A percentile compares a stretch with the other conserved stretches of the same genome.
Conservation (phyloP, 2,888 invertebrate genomes). For the Malacosoma neustria region DNA sequence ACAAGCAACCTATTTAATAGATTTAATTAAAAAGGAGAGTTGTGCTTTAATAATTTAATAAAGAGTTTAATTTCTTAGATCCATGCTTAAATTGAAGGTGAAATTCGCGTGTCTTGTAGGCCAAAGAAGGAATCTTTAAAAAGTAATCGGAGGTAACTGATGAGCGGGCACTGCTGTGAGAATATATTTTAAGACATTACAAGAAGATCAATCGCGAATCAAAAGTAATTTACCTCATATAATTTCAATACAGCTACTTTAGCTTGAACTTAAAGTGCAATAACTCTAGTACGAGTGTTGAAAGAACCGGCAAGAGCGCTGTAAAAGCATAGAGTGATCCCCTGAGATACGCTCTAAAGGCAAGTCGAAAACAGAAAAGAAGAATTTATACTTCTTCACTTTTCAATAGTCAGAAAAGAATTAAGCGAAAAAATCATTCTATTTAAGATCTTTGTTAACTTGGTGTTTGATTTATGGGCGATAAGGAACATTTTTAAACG, state of each 20-base stretch:
- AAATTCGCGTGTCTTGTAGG: slow-evolving; percentile 24
- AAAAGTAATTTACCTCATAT: slow-evolving; percentile 24
- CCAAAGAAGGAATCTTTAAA: slow-evolving; percentile 26
- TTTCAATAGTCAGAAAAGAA: slow-evolving; percentile 8
- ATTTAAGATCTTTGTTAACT: slow-evolving; percentile 50
- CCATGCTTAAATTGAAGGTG: slow-evolving; percentile 42
- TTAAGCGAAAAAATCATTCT: slow-evolving; percentile 53
- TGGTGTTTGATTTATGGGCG: slow-evolving; percentile 42
- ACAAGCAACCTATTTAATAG: slow-evolving; percentile 51
- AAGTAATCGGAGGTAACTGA: slow-evolving; percentile 19
- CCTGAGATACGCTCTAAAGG: slow-evolving; percentile 45
- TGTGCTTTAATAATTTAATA: slow-evolving; percentile 31
- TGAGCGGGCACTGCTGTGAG: slow-evolving; percentile 21
- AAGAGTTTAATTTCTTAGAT: slow-evolving; percentile 19
- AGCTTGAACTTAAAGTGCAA: slow-evolving; percentile 50
- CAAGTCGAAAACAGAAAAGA: slow-evolving; percentile 41
- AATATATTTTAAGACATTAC: slow-evolving; percentile 62
- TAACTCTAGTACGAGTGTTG: slow-evolving; percentile 47
- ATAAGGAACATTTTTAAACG: slow-evolving; percentile 50
- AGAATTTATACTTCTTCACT: not conserved
- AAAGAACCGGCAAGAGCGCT: slow-evolving; percentile 37
- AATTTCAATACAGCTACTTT: slow-evolving; percentile 25
- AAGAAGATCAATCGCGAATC: slow-evolving; percentile 44
- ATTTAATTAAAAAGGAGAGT: slow-evolving; percentile 41
- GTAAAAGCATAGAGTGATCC: slow-evolving; percentile 41